Evolutionary conservation across 2,797 vertebrate genomes (phyloP).

Genomic region (Strix occidentalis): DNA sequence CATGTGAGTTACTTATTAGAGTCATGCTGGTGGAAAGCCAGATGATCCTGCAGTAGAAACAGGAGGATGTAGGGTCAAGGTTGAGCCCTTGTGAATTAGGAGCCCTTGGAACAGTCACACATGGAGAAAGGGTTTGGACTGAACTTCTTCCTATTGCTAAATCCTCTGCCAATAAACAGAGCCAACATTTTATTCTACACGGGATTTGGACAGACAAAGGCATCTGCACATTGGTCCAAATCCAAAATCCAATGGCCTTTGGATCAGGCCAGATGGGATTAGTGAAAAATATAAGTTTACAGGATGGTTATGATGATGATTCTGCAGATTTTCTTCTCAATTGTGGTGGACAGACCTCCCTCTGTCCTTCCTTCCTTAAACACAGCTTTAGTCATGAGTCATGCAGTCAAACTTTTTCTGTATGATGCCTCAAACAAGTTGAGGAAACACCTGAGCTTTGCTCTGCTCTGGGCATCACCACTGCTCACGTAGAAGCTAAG

Average conservation of each 20-base stretch:
- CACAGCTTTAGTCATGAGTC: not conserved
- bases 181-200: conserved; percentile 9
- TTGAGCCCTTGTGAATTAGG: conserved; percentile 19
- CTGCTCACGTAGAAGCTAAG: not conserved
- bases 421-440: not conserved
- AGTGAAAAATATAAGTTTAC: not conserved
- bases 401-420: not conserved
- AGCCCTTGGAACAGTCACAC: conserved; percentile 27
- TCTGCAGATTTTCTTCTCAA: not conserved
- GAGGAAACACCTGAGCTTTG: conserved; percentile 17
- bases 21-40: not conserved
- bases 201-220: not conserved
- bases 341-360: conserved; percentile 7
- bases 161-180: not conserved
- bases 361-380: conserved; percentile 27
- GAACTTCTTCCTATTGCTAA: conserved; percentile 48
- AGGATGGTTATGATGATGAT: conserved; percentile 33
- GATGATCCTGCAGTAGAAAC: not conserved
- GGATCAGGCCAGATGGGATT: conserved; percentile 30
- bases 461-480: not conserved
- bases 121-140: conserved; percentile 21
- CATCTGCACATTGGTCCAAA: not conserved
- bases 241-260: conserved; percentile 37
- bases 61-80: not conserved
- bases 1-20: not conserved